Evolutionary conservation across 2,797 vertebrate genomes (phyloP).

Genomic region (Microctenopoma lineatum): DNA sequence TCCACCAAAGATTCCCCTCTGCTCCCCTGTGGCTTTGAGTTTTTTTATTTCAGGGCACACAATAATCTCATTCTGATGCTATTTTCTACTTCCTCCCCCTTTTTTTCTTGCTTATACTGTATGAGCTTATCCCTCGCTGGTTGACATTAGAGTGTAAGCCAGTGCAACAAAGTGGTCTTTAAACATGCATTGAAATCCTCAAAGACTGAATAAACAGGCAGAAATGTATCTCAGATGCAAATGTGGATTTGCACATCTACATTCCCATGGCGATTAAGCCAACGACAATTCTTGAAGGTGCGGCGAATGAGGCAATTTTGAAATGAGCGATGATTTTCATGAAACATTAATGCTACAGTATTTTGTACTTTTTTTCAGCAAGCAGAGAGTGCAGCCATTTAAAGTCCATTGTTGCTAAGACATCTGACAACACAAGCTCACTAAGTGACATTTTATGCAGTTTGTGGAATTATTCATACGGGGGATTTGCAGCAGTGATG

Average conservation of each 20-base stretch:
- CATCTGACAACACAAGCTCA: conserved; percentile 52
- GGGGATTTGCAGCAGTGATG: conserved; percentile 53
- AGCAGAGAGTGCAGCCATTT: conserved; percentile 67
- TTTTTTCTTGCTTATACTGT: conserved; percentile 57
- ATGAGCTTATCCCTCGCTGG: conserved; percentile 72
- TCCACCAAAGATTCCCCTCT: conserved; percentile 55
- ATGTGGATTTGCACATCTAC: conserved; percentile 72
- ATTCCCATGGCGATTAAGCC: conserved; percentile 64
- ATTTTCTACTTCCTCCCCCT: conserved; percentile 49
- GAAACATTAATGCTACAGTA: conserved; percentile 72
- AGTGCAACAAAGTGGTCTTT: conserved; percentile 75
- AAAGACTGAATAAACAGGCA: conserved; percentile 73
- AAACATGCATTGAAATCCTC: conserved; percentile 71
- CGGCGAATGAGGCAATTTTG: conserved; percentile 67
- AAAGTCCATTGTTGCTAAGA: conserved; percentile 74
- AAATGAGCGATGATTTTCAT: conserved; percentile 73
- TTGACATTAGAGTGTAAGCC: conserved; percentile 74
- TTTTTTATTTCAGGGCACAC: conserved; percentile 47
- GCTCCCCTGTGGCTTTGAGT: conserved; percentile 35
- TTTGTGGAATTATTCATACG: conserved; percentile 71
- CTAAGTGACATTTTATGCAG: conserved; percentile 68
- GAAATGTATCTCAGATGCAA: conserved; percentile 76
- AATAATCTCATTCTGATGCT: conserved; percentile 76
- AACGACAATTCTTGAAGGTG: conserved; percentile 61
- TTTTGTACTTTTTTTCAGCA: conserved; percentile 39